phyloP scores from a whole-genome alignment of 2,797 vertebrate species.

The Pseudopleuronectes americanus region DNA sequence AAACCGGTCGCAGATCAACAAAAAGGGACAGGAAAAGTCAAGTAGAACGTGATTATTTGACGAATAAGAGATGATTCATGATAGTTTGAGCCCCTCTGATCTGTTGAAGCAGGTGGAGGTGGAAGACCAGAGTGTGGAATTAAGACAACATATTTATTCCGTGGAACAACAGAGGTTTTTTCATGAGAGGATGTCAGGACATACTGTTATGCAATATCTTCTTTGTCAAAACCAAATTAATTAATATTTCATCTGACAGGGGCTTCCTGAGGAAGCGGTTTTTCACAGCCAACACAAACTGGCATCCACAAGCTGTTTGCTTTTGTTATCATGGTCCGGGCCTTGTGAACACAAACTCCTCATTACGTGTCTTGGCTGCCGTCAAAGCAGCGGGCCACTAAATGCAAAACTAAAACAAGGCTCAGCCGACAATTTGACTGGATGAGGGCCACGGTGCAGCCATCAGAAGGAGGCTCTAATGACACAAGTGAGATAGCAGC shows the following conservation, averaged over 20 bases:
- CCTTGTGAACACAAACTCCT: conserved; percentile 14
- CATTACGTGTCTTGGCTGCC: not conserved
- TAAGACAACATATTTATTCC: conserved; percentile 26
- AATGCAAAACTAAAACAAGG: conserved; percentile 25
- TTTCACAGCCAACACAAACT: conserved; percentile 39
- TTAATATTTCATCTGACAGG: conserved; percentile 42
- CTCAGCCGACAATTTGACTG: conserved; percentile 7
- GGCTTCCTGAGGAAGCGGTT: conserved; percentile 30
- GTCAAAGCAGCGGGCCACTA: conserved; percentile 8
- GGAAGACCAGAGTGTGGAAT: conserved; percentile 5
- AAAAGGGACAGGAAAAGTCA: not conserved
- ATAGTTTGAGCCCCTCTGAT: not conserved
- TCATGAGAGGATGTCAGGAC: conserved; percentile 35
- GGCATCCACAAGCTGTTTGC: conserved; percentile 35
- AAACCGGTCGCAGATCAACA: not conserved
- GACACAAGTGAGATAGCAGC: conserved; percentile 6
- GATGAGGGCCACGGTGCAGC: not conserved
- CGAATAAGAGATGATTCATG: not conserved
- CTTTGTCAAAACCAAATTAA: conserved; percentile 41
- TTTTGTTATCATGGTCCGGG: conserved; percentile 35
- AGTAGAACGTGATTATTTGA: not conserved
- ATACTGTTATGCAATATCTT: conserved; percentile 30
- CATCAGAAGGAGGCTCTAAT: conserved; percentile 19
- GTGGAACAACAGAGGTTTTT: conserved; percentile 24
- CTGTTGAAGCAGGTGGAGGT: not conserved